Base-by-base conservation (phyloP, 2,888 invertebrate genomes). In the Drosophila subquinaria region DNA sequence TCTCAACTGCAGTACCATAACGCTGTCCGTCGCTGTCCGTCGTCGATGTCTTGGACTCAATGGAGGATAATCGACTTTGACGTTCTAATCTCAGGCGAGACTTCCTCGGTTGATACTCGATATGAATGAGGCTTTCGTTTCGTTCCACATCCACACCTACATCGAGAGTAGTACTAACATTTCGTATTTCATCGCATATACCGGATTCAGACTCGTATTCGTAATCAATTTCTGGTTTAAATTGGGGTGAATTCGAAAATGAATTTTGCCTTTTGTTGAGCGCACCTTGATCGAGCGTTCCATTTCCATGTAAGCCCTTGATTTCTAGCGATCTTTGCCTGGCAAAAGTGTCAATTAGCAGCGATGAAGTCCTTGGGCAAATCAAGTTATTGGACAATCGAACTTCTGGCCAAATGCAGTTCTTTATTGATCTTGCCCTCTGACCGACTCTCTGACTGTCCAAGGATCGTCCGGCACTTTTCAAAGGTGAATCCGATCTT, bases 281-380 rank as follows among this genome's bases (percentile, higher is more conserved):
- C n/a, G n/a, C n/a, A n/a, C n/a, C n/a, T n/a, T n/a, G n/a, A n/a
- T n/a, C n/a, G n/a, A n/a, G n/a, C n/a, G n/a, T n/a, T n/a, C 23
- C 11, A 60, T 5, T 2, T 15, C 30, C 38, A n/a, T 52, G 0
- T 71, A 57, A 5, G 13, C 3, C n/a, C 17, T 52, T 45, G 30
- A 43, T 62, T 27, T 69, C 59, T 2, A 30, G 23, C n/a, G 3
- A 45, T 13, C 23, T 45, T 13, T 13, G 23, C 6, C 23, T 20
- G 5, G 5, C 3, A 3, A 45, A 8, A 15, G 13, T 59, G 15
- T 64, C 43, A 33, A 79, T 42, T 35, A 69, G 47, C 3, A 53
- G 33, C 6, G 63, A 50, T 6, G 70, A 51, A 1, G 64, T 63
- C 2, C 53, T 69, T 15, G 68, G 17, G 33, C 66, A 69, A 33